A percentile compares a stretch with the other conserved stretches of the same genome.
phyloP scores from a whole-genome alignment of 2,888 invertebrate species.

The Sarcophaga subvicina region DNA sequence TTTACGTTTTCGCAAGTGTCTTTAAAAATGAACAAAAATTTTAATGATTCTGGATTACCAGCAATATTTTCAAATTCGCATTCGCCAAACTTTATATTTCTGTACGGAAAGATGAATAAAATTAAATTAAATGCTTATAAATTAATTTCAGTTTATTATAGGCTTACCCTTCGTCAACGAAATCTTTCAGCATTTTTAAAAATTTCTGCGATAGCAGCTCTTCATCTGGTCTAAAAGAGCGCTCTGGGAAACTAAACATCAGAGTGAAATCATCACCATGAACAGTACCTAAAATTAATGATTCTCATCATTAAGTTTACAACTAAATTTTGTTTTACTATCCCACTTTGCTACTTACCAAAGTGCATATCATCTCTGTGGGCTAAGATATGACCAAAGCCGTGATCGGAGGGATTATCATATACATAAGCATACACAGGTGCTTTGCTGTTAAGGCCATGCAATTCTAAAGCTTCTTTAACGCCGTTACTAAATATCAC shows the following conservation, averaged over 20 bases:
- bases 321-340: neutral
- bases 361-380: constrained; percentile 80
- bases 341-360: constrained; percentile 82
- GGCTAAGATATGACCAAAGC: constrained; percentile 84
- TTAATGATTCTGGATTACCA: constrained; percentile 49
- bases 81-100: too few species aligned
- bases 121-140: neutral
- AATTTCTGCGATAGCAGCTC: constrained; percentile 72
- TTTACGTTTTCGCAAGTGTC: constrained; percentile 69
- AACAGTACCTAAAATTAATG: constrained; percentile 72
- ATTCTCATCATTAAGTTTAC: too few species aligned
- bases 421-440: constrained; percentile 87
- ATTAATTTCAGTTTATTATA: neutral
- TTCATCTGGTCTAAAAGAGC: constrained; percentile 47
- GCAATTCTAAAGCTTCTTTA: constrained; percentile 84
- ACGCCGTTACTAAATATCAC: constrained; percentile 85
- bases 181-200: constrained; percentile 74
- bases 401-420: constrained; percentile 84
- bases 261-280: constrained; percentile 76
- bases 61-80: constrained; percentile 72
- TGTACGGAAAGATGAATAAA: too few species aligned
- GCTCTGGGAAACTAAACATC: constrained; percentile 69
- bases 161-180: constrained; percentile 9
- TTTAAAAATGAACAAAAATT: constrained; percentile 71
- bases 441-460: constrained; percentile 83